A percentile compares a stretch with the other conserved stretches of the same genome.
phyloP scores from a whole-genome alignment of 1,140 invertebrate species.

The Ceratosolen fusciceps region DNA sequence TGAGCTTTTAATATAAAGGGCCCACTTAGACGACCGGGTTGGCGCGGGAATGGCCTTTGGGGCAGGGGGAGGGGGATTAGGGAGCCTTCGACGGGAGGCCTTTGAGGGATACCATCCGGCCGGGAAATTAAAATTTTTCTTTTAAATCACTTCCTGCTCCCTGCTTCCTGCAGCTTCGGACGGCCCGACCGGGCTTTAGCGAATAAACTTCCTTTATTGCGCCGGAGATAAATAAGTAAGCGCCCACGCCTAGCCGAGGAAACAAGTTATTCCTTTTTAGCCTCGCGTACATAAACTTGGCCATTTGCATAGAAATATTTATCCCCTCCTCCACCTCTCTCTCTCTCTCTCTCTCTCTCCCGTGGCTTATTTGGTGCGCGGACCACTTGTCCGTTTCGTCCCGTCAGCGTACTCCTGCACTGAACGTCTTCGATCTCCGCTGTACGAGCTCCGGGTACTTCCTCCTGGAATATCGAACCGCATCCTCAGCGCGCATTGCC shows the following conservation, averaged over 20 bases:
- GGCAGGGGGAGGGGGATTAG: no score
- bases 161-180: neutral
- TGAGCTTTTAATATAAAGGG: slow-evolving; percentile 23
- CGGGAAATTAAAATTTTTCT: slow-evolving; percentile 38
- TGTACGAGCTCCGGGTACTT: slow-evolving; percentile 7
- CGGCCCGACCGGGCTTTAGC: neutral
- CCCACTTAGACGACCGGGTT: neutral
- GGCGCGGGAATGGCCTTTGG: no score
- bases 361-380: neutral
- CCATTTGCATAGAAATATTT: slow-evolving; percentile 38
- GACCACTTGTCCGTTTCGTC: neutral
- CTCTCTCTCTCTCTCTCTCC: no score
- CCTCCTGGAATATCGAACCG: no score
- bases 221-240: slow-evolving; percentile 33
- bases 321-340: neutral
- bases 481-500: neutral
- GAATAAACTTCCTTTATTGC: slow-evolving; percentile 37
- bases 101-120: slow-evolving; percentile 13
- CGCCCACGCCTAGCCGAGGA: neutral
- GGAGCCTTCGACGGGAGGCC: no score
- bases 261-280: slow-evolving; percentile 34
- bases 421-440: neutral
- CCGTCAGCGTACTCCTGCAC: neutral
- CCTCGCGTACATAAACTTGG: slow-evolving; percentile 18
- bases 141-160: slow-evolving; percentile 16